A percentile compares a stretch with the other conserved stretches of the same genome.
Conservation (phyloP, 2,888 invertebrate species). For the Lithophane ornitopus region DNA sequence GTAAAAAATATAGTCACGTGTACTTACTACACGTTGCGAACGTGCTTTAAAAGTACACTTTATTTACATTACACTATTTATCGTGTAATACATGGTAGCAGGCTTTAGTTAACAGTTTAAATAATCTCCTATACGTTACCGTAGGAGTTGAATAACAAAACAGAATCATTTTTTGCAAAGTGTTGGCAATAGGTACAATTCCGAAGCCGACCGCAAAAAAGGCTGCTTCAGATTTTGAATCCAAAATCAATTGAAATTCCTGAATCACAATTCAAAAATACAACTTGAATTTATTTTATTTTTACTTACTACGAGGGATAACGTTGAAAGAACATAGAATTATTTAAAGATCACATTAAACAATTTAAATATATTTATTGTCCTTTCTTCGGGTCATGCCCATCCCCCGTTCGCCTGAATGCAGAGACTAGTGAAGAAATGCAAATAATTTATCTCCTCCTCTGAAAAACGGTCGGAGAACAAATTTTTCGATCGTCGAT, state of each 20-base stretch:
- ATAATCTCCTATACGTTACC: constrained; percentile 25
- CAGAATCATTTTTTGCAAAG: not conserved
- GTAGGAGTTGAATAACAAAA: constrained; percentile 5
- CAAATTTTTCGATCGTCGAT: not conserved
- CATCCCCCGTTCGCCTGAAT: not conserved
- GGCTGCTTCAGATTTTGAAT: not conserved
- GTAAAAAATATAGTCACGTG: constrained; percentile 20
- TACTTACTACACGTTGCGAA: constrained; percentile 18
- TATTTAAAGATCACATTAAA: no score
- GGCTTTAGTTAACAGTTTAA: constrained; percentile 27
- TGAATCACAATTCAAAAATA: not conserved
- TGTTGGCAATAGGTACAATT: not conserved
- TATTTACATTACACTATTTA: constrained; percentile 54
- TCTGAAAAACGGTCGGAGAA: not conserved
- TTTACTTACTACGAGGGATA: not conserved
- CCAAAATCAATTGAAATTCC: not conserved
- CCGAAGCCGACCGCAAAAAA: not conserved
- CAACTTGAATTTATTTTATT: not conserved
- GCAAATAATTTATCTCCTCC: not conserved
- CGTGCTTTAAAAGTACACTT: constrained; percentile 26
- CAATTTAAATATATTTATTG: not conserved
- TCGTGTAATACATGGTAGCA: constrained; percentile 27
- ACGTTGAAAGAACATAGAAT: not conserved
- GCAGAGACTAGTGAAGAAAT: no score
- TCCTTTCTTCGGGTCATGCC: not conserved